Percentiles rank a stretch among this genome's conserved stretches.
These are phyloP conservation scores for Tachysurus fulvidraco DNA, from an alignment of 2,113 vertebrate species.

Conservation along the genomic window DNA sequence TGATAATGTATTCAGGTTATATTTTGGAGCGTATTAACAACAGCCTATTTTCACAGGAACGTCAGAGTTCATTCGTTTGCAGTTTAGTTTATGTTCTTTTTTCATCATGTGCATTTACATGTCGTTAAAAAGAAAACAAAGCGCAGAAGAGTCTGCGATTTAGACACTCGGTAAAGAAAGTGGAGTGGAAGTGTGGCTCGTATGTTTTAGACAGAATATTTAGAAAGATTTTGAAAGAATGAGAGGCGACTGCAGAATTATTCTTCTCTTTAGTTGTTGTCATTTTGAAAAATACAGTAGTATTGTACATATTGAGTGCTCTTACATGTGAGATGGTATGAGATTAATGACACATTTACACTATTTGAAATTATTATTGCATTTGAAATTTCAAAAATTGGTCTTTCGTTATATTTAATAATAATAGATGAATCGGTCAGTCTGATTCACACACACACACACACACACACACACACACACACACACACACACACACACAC, in stretches of 20 bases:
- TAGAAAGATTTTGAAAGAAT: neutral
- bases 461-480: neutral
- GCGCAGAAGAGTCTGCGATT: too few species aligned
- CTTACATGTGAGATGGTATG: neutral
- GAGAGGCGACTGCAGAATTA: neutral
- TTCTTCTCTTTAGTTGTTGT: neutral
- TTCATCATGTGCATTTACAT: constrained; percentile 2
- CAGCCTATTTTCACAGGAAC: neutral
- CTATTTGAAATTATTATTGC: neutral
- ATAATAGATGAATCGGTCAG: neutral
- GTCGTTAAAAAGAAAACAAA: neutral
- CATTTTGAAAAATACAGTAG: too few species aligned
- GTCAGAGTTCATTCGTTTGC: neutral
- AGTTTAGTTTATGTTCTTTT: neutral
- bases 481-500: neutral
- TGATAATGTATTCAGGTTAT: neutral
- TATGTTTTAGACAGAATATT: neutral
- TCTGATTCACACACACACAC: neutral
- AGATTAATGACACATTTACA: neutral
- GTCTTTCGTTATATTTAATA: neutral
- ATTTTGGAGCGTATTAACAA: neutral
- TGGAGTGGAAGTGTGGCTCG: too few species aligned
- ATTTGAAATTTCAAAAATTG: neutral
- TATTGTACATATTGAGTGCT: neutral
- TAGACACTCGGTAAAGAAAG: neutral